Conservation (phyloP, 2,113 vertebrate genomes). For the Erythrocercus mccallii region DNA sequence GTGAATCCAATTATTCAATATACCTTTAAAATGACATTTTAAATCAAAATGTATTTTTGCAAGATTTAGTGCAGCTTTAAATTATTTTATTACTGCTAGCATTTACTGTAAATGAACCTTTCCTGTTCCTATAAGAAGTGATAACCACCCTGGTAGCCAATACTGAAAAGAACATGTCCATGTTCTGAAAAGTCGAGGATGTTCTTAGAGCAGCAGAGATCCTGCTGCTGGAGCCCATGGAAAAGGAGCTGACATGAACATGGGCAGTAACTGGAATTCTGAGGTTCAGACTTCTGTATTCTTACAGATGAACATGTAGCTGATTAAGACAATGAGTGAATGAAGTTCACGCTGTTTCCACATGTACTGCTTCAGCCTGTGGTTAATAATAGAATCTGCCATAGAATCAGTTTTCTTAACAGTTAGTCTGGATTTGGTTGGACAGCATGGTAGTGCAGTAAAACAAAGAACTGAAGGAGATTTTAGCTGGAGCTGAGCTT, state of each 20-base stretch:
- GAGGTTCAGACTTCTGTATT: background rate
- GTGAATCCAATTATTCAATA: background rate
- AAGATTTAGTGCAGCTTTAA: background rate
- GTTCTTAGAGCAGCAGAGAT: background rate
- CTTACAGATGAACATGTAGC: background rate
- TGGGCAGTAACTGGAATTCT: background rate
- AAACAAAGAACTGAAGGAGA: background rate
- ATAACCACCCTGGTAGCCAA: rapidly evolving
- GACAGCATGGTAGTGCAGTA: background rate
- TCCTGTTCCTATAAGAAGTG: background rate
- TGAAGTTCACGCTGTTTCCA: rapidly evolving
- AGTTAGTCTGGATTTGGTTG: background rate
- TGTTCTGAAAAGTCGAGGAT: background rate
- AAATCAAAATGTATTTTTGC: background rate
- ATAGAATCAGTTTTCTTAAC: background rate
- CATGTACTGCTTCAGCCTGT: background rate
- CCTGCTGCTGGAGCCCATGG: background rate
- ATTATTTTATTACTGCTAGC: background rate
- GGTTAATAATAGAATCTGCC: background rate
- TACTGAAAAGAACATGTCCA: background rate
- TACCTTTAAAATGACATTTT: background rate
- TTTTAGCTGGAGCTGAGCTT: background rate
- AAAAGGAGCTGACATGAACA: background rate
- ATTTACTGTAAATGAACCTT: background rate
- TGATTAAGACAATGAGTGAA: background rate